A percentile compares a stretch with the other conserved stretches of the same genome.
These are phyloP conservation scores for Lasioglossum vierecki DNA, from an alignment of 2,888 invertebrate species.

Conservation along the genomic window DNA sequence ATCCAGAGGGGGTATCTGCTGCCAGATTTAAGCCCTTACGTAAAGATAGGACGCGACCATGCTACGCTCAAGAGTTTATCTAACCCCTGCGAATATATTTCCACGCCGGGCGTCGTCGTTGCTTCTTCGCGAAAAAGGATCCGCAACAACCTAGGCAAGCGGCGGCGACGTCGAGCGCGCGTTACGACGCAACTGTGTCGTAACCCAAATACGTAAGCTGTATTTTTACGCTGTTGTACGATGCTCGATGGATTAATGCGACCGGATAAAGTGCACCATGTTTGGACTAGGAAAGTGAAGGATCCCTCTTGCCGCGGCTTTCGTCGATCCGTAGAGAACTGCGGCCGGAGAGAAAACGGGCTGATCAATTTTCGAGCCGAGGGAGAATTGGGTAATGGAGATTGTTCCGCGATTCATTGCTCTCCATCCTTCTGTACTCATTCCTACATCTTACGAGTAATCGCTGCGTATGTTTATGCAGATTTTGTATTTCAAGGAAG, in stretches of 20 bases:
- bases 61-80: conserved; percentile 49
- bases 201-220: conserved; percentile 10
- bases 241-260: background rate
- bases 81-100: conserved; percentile 35
- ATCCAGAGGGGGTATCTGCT: conserved; percentile 42
- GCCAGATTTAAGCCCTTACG: conserved; percentile 64
- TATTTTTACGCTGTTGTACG: conserved; percentile 20
- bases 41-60: conserved; percentile 52
- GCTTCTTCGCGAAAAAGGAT: conserved; percentile 15
- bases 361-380: background rate
- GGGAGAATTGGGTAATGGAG: no score
- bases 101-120: conserved; percentile 11
- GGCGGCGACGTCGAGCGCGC: conserved; percentile 15
- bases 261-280: background rate
- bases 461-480: no score
- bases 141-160: conserved; percentile 17
- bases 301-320: background rate
- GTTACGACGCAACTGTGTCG: conserved; percentile 14
- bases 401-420: background rate
- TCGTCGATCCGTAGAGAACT: background rate
- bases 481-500: no score
- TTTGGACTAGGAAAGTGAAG: background rate
- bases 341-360: background rate
- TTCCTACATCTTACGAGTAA: background rate
- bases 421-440: background rate